A percentile compares a stretch with the other conserved stretches of the same genome.
Conservation (phyloP, 2,797 vertebrate species). For the Sebastes minor region DNA sequence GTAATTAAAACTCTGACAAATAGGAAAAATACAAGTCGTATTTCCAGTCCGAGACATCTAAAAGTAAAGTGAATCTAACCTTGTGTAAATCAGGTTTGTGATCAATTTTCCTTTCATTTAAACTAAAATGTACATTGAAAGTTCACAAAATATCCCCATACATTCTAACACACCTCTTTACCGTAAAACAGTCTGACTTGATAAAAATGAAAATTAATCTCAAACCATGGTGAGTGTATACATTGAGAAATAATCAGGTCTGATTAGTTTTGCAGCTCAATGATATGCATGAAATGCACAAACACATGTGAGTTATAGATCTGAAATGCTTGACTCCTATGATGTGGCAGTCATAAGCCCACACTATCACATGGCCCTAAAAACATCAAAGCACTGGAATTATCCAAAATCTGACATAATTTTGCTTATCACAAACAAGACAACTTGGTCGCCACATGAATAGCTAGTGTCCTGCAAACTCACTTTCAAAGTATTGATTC, state of each 20-base stretch:
- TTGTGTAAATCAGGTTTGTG: conserved; percentile 2
- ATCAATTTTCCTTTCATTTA: neutral
- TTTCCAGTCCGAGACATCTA: conserved; percentile 31
- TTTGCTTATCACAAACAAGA: neutral
- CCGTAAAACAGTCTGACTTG: neutral
- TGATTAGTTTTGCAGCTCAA: neutral
- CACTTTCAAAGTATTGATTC: neutral
- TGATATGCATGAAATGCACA: neutral
- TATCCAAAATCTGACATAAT: neutral
- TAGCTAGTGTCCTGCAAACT: neutral
- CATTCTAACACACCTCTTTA: neutral
- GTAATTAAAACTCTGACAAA: conserved; percentile 2
- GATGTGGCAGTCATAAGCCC: neutral
- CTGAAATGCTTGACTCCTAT: neutral
- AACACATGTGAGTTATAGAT: neutral
- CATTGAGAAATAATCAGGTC: neutral
- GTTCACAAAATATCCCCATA: neutral
- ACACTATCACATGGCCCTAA: neutral
- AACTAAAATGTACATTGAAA: neutral
- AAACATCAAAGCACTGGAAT: neutral
- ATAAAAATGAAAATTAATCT: neutral
- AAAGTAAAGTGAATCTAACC: neutral
- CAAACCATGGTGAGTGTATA: neutral
- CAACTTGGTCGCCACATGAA: neutral
- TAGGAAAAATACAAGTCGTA: conserved; percentile 40